Base-by-base conservation (phyloP, 2,888 invertebrate genomes). In the Frankliniella fusca region DNA sequence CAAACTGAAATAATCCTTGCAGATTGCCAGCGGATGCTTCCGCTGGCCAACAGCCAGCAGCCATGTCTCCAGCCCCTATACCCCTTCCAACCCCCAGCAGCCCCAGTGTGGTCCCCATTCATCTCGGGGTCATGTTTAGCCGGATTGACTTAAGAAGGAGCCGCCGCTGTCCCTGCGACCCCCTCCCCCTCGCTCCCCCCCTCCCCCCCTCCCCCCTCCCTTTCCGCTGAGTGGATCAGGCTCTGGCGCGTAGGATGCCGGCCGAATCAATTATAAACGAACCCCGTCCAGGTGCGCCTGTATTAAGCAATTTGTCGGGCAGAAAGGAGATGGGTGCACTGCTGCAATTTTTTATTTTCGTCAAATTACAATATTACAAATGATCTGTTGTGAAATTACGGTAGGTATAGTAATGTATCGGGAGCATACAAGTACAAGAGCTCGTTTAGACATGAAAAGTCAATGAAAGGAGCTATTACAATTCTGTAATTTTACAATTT, bases 1-100 rank as follows among this genome's bases (percentile, higher is more conserved):
- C 70, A 70, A 70, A 23, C 70, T 70, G 70, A 70, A 70, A 70
- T 70, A 70, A 70, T 23, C 70, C 70, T 70, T 70, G 70, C 70
- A 70, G 70, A 70, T 70, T 70, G 70, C 70, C 70, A 70, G 23
- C 70, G 70, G 70, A 70, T 70, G 70, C 23, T 70, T 70, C 23
- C 11, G 70, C 70, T 70, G 70, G 70, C 70, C 70, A 70, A 70
- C 70, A 70, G 70, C 70, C 70, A 70, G 70, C 70, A 11, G 70
- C 23, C 70, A 9, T 70, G 70, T 70, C 70, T 20, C 23, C 65
- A 20, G 50, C 50, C 20, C 20, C 65, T n/a, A n/a, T 2, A n/a
- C n/a, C 70, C 7, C 70, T 23, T 23, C 23, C 23, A 23, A 9
- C 50, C 10, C 50, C 50, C 50, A 15, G 50, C 50, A 9, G 50